These are phyloP conservation scores for Mesodorylaimus sp. DNA, from an alignment of 2,888 invertebrate species.

Conservation along the genomic window DNA sequence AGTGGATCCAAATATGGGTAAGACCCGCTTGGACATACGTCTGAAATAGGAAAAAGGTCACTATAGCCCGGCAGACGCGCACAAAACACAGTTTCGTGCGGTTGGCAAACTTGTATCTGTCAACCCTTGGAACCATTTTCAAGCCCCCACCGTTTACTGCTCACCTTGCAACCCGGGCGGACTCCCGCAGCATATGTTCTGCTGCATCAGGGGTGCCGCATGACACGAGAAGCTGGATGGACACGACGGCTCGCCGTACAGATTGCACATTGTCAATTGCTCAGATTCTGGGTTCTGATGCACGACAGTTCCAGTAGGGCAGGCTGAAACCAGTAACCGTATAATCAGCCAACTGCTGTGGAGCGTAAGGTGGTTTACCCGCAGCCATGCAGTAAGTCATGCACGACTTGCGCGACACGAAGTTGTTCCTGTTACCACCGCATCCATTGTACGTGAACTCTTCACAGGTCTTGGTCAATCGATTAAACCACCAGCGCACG, in stretches of 20 bases:
- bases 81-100: too few relatives aligned
- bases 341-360: too few relatives aligned
- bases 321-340: constrained; percentile 1
- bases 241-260: neutral
- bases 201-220: neutral
- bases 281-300: neutral
- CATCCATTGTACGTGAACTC: constrained; percentile 28
- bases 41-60: neutral
- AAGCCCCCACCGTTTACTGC: too few relatives aligned
- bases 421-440: constrained; percentile 28
- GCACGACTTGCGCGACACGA: constrained; percentile 24
- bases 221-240: neutral
- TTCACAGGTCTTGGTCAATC: constrained; percentile 24
- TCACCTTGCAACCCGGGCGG: neutral
- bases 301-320: constrained; percentile 19
- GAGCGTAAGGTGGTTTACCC: too few relatives aligned
- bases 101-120: too few relatives aligned
- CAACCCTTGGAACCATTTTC: too few relatives aligned
- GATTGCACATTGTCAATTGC: neutral
- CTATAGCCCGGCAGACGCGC: too few relatives aligned
- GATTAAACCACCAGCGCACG: constrained; percentile 25
- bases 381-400: constrained; percentile 28
- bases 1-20: neutral
- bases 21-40: neutral
- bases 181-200: neutral